These are phyloP conservation scores for Nycticorax nycticorax DNA, from an alignment of 2,113 vertebrate genomes.

Conservation along the genomic window DNA sequence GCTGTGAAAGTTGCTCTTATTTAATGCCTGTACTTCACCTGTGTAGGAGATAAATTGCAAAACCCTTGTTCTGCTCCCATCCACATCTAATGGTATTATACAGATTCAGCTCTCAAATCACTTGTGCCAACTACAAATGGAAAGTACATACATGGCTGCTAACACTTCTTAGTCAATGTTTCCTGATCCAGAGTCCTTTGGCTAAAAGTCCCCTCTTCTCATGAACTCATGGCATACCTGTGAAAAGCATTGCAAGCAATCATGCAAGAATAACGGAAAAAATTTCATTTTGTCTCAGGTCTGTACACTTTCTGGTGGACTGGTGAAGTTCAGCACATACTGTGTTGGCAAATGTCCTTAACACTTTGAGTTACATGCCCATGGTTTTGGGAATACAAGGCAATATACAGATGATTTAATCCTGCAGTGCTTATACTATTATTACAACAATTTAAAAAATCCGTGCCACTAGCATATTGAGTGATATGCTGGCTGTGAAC, in stretches of 20 bases:
- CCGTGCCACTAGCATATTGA: not conserved
- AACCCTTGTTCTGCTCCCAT: not conserved
- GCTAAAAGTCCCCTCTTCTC: not conserved
- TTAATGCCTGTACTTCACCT: not conserved
- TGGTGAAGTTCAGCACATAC: not conserved
- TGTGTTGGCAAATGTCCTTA: not conserved
- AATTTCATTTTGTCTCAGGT: not conserved
- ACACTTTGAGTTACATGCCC: not conserved
- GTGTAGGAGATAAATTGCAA: not conserved
- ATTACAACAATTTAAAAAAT: not conserved
- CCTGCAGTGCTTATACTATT: not conserved
- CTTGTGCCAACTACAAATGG: not conserved
- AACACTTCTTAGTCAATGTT: not conserved
- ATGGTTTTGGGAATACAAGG: not conserved
- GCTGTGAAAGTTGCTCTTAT: not conserved
- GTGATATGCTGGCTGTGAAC: not conserved
- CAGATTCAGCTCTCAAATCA: not conserved
- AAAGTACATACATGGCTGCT: not conserved
- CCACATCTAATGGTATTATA: not conserved
- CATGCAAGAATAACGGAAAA: not conserved
- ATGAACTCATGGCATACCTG: not conserved
- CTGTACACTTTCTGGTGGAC: not conserved
- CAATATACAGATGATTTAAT: not conserved
- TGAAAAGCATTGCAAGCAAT: not conserved
- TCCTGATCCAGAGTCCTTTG: not conserved